A percentile compares a stretch with the other conserved stretches of the same genome.
phyloP scores from a whole-genome alignment of 53 echinoderm and acorn worm genomes.

The Patiria pectinifera region DNA sequence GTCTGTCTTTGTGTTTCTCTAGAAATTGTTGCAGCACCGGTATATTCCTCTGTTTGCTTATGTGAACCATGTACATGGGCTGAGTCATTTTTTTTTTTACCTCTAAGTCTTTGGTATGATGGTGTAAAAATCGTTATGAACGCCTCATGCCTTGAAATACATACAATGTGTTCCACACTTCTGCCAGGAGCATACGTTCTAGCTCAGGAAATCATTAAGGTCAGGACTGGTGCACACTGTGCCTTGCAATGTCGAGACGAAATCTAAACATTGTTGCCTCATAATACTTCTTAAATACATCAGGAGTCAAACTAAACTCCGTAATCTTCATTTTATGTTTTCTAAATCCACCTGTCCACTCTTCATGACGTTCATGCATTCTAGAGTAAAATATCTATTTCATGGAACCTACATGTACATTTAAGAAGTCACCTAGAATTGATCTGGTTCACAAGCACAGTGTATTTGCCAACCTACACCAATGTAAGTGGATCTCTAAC shows the following conservation, averaged over 20 bases:
- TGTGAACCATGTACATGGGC: neutral
- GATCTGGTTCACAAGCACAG: too few relatives aligned
- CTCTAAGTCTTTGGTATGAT: neutral
- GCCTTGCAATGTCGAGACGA: conserved; percentile 20
- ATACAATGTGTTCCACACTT: neutral
- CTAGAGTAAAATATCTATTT: too few relatives aligned
- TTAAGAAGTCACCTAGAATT: too few relatives aligned
- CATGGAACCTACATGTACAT: too few relatives aligned
- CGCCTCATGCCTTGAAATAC: neutral
- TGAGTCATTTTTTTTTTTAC: neutral
- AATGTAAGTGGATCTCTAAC: too few relatives aligned
- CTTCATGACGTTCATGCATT: too few relatives aligned
- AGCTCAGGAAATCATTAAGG: conserved; percentile 33
- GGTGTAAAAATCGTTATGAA: neutral
- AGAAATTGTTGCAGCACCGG: neutral
- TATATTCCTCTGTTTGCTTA: neutral
- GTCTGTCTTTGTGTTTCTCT: neutral
- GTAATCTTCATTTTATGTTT: too few relatives aligned
- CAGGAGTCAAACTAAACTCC: neutral
- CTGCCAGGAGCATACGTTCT: neutral
- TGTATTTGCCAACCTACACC: too few relatives aligned
- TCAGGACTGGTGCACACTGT: conserved; percentile 27
- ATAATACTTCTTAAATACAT: neutral
- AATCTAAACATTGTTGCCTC: neutral
- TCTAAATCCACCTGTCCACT: too few relatives aligned